These are phyloP conservation scores for Athalia cordata DNA, from an alignment of 2,888 invertebrate species.

Conservation along the genomic window DNA sequence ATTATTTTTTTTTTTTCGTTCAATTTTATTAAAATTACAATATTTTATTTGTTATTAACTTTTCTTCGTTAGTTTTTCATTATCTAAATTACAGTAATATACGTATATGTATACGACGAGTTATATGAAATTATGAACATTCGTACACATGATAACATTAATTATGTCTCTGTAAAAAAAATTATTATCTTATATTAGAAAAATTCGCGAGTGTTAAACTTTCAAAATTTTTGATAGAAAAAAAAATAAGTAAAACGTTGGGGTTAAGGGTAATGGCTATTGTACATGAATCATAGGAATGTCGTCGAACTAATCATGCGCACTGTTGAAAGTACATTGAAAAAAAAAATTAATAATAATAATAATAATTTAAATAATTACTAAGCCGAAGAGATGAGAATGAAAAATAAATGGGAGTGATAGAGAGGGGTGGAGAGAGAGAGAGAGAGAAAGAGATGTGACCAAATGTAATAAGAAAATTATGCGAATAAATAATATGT, in stretches of 20 bases:
- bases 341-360: too few species aligned
- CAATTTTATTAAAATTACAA: background rate
- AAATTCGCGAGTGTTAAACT: conserved; percentile 24
- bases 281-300: conserved; percentile 3
- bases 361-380: background rate
- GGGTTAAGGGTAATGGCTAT: conserved; percentile 23
- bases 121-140: conserved; percentile 6
- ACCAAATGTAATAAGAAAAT: too few species aligned
- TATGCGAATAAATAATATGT: conserved; percentile 25
- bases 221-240: conserved; percentile 29
- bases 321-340: background rate
- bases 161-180: background rate
- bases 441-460: too few species aligned
- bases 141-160: background rate
- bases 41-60: background rate
- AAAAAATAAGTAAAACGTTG: conserved; percentile 32
- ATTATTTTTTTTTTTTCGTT: background rate
- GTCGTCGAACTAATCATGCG: conserved; percentile 26
- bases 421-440: too few species aligned
- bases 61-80: background rate
- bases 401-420: too few species aligned
- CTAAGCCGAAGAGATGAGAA: too few species aligned
- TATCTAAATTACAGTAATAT: background rate
- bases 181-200: background rate
- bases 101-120: background rate